Evolutionary conservation across 2,113 vertebrate species (phyloP).

Genomic region (Pseudois nayaur): DNA sequence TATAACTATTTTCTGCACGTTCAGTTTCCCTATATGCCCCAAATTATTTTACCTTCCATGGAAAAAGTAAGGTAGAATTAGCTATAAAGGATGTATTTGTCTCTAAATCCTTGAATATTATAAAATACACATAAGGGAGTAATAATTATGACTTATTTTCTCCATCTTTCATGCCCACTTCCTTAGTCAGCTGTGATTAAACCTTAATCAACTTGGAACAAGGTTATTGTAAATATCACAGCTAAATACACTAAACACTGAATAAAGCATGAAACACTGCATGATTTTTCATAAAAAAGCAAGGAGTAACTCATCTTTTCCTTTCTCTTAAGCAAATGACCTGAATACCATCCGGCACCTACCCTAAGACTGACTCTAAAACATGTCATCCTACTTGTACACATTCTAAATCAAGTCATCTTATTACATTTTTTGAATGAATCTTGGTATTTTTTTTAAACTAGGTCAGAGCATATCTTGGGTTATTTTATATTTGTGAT

Average conservation of each 20-base stretch:
- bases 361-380: conserved; percentile 16
- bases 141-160: conserved; percentile 28
- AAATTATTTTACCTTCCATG: neutral
- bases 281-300: conserved; percentile 56
- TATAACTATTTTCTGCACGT: neutral
- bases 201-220: conserved; percentile 60
- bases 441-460: neutral
- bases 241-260: conserved; percentile 31
- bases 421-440: neutral
- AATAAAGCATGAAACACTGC: neutral
- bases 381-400: neutral
- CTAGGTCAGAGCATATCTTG: neutral
- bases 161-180: conserved; percentile 1
- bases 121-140: neutral
- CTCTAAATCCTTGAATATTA: neutral
- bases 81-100: neutral
- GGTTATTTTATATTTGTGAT: neutral
- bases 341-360: neutral
- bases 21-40: neutral
- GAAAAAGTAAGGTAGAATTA: neutral
- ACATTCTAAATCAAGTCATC: neutral
- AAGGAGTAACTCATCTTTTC: conserved; percentile 47
- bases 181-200: conserved; percentile 65
- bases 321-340: conserved; percentile 25
- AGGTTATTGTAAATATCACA: conserved; percentile 29